phyloP scores from a whole-genome alignment of 2,888 invertebrate species.

The Drosophila niveifrons region DNA sequence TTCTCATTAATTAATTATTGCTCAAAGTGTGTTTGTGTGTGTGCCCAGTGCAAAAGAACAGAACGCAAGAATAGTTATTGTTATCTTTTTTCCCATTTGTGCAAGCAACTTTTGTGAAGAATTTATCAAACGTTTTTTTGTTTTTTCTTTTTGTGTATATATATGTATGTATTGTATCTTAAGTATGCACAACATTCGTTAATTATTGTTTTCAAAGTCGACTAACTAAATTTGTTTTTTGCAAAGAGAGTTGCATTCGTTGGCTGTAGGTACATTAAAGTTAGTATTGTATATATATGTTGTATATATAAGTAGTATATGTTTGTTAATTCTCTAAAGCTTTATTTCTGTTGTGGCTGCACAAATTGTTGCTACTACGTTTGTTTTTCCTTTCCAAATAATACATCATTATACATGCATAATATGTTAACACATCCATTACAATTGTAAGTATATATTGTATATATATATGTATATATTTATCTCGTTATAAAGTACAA shows the following conservation, averaged over 20 bases:
- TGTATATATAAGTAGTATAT: constrained; percentile 15
- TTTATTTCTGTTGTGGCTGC: constrained; percentile 34
- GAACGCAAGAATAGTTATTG: constrained; percentile 11
- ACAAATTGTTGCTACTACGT: constrained; percentile 30
- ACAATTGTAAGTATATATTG: constrained; percentile 30
- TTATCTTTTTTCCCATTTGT: not conserved
- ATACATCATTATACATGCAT: constrained; percentile 27
- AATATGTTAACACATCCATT: constrained; percentile 30
- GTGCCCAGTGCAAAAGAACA: constrained; percentile 33
- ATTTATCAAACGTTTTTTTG: not conserved
- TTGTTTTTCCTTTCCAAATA: constrained; percentile 32
- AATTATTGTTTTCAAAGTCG: constrained; percentile 30
- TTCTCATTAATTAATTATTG: constrained; percentile 19
- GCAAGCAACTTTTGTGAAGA: constrained; percentile 22
- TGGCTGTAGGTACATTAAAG: constrained; percentile 47
- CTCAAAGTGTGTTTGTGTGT: constrained; percentile 19
- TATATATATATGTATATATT: constrained; percentile 17
- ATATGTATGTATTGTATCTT: not conserved
- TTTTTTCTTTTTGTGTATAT: constrained; percentile 1
- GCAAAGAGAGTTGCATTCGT: constrained; percentile 39
- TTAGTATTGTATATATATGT: constrained; percentile 37
- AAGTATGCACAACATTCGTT: constrained; percentile 19
- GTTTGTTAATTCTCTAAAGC: constrained; percentile 50
- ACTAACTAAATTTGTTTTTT: constrained; percentile 27
- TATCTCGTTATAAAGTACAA: constrained; percentile 23